Percentiles rank a stretch among this genome's conserved stretches.
Evolutionary conservation across 2,888 invertebrate genomes (phyloP).

Genomic region (Cheilosia scutellata): DNA sequence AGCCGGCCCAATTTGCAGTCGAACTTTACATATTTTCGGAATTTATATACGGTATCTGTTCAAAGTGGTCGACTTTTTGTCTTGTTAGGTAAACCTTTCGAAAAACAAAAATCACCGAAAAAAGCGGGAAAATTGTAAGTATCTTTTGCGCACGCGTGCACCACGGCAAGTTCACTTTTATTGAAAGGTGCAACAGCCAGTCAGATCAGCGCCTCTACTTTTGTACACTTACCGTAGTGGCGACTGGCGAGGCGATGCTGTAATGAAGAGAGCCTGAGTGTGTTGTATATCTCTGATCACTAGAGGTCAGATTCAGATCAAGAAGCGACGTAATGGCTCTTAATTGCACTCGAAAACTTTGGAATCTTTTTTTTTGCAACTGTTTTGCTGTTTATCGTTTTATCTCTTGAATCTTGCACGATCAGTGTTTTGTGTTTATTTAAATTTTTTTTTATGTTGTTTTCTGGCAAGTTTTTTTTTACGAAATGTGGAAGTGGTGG

Average conservation of each 20-base stretch:
- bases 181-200: constrained; percentile 40
- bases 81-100: constrained; percentile 72
- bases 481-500: constrained; percentile 3
- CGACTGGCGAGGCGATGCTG: too few relatives aligned
- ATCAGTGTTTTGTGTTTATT: constrained; percentile 41
- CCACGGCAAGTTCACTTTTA: constrained; percentile 56
- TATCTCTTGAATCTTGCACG: constrained; percentile 39
- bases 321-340: constrained; percentile 66
- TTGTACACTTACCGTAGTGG: neutral
- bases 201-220: neutral
- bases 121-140: neutral
- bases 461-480: neutral
- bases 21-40: constrained; percentile 35
- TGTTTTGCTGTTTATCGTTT: constrained; percentile 42
- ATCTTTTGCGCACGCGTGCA: constrained; percentile 25
- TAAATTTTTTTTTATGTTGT: neutral
- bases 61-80: constrained; percentile 32
- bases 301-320: constrained; percentile 69
- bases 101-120: constrained; percentile 17
- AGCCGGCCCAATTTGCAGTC: constrained; percentile 20
- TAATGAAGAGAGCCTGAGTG: constrained; percentile 26
- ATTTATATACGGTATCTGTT: constrained; percentile 37
- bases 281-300: constrained; percentile 43
- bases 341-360: constrained; percentile 71
- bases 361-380: constrained; percentile 50